Base-by-base conservation (phyloP, 2,797 vertebrate species). In the Vipera ursinii region DNA sequence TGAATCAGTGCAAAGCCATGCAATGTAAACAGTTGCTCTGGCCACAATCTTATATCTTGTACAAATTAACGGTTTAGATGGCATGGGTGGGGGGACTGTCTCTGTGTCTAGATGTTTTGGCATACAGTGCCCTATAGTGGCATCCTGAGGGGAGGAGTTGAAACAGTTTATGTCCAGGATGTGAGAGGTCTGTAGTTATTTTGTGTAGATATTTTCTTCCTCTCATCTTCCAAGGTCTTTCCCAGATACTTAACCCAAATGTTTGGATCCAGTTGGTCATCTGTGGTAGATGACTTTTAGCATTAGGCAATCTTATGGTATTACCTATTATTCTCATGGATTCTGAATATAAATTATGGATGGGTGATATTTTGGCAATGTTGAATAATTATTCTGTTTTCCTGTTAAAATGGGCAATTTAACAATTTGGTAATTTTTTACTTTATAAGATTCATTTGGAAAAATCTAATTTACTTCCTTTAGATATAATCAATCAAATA, bases 11-110 rank as follows among this genome's bases (percentile, higher is more conserved):
- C 38, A 38, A 38, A 38, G 38, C 38, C 38, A 44, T 48, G 24
- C 20, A 32, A 51, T 59, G 55, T 78, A 53, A 89, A 53, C 28
- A 4, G 14, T 86, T 89, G 9, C 51, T 56, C 48, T 56, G 53
- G 82, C 26, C 17, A n/a, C 69, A 90, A 51, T 92, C 15, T 0
- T 86, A 55, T 78, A 93, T 32, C 1, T 93, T 93, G 65, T 82
- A 24, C 17, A 88, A 94, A 69, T 32, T 15, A 69, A 5, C 5
- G 6, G n/a, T 15, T 69, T 32, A 69, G n/a, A 15, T 69, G n/a
- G n/a, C 13, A 69, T 69, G 65, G 28, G 63, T 0, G 12, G 15
- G 12, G 63, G 1, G 28, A n/a, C 28, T 65, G 28, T 65, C 63
- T 69, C 32, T 69, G n/a, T 7, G 13, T 32, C 65, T 28, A 65